Percentiles rank a stretch among this genome's conserved stretches.
These are phyloP conservation scores for Python bivittatus DNA, from an alignment of 2,113 vertebrate genomes.

Conservation along the genomic window DNA sequence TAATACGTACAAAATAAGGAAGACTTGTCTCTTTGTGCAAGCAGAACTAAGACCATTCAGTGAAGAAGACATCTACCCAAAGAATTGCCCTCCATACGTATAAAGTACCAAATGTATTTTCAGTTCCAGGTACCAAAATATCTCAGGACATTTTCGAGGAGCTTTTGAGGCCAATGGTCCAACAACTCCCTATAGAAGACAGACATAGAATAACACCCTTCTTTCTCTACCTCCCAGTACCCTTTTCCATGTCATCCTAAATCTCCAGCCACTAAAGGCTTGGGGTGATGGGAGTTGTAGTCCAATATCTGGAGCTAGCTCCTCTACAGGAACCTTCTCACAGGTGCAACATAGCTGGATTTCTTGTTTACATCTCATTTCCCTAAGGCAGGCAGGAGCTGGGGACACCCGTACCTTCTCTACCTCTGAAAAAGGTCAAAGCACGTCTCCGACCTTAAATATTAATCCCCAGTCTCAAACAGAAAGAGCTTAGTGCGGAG, in stretches of 20 bases:
- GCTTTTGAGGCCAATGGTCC: not conserved
- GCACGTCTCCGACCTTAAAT: not conserved
- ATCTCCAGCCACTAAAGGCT: not conserved
- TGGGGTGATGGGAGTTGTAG: not conserved
- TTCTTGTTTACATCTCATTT: not conserved
- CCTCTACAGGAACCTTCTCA: too few species aligned
- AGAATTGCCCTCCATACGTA: not conserved
- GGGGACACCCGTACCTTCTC: not conserved
- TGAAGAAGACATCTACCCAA: not conserved
- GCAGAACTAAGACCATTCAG: not conserved
- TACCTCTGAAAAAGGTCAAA: not conserved
- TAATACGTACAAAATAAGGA: not conserved
- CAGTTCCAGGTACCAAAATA: not conserved
- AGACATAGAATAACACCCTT: not conserved
- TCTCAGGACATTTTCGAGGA: not conserved
- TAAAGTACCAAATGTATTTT: not conserved
- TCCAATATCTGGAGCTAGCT: not conserved
- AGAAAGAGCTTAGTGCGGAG: not conserved
- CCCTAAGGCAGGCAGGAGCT: not conserved
- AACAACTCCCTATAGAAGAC: not conserved
- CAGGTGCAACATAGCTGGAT: not conserved
- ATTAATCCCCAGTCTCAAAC: not conserved
- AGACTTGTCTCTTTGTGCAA: not conserved
- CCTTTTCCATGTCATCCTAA: not conserved
- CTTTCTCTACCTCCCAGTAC: not conserved